These are phyloP conservation scores for Halcyon chelicuti DNA, from an alignment of 2,797 vertebrate species.

Conservation along the genomic window DNA sequence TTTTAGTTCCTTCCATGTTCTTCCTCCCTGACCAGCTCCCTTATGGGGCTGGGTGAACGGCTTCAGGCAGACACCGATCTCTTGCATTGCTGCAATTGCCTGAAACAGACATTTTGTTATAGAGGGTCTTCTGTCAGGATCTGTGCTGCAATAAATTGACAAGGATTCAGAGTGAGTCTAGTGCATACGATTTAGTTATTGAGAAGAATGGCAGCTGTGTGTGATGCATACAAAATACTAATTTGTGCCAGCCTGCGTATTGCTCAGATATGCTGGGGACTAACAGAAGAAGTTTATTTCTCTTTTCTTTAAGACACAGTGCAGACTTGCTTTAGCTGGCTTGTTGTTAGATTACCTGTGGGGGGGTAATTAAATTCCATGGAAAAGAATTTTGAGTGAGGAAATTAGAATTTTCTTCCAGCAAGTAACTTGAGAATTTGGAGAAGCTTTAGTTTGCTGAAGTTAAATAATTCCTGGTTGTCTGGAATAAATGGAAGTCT, in stretches of 20 bases:
- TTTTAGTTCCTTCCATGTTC: neutral
- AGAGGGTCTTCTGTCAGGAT: neutral
- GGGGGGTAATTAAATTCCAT: neutral
- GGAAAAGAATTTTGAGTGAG: neutral
- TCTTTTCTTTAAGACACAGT: neutral
- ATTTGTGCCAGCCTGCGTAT: neutral
- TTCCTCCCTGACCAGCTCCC: neutral
- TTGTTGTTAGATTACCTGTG: neutral
- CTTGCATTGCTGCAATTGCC: neutral
- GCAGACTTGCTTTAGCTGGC: neutral
- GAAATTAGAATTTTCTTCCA: neutral
- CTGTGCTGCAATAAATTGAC: neutral
- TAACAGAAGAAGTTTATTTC: neutral
- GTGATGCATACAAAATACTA: neutral
- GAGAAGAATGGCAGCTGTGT: neutral
- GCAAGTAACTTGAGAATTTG: neutral
- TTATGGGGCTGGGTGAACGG: neutral
- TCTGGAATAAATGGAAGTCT: neutral
- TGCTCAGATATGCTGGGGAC: neutral
- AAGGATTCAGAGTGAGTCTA: neutral
- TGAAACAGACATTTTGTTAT: neutral
- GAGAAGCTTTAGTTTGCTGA: neutral
- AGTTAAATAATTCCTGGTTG: neutral
- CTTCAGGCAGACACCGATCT: neutral
- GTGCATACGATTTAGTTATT: conserved; percentile 6